phyloP scores from a whole-genome alignment of 2,113 vertebrate genomes.

The Arizona elegans region DNA sequence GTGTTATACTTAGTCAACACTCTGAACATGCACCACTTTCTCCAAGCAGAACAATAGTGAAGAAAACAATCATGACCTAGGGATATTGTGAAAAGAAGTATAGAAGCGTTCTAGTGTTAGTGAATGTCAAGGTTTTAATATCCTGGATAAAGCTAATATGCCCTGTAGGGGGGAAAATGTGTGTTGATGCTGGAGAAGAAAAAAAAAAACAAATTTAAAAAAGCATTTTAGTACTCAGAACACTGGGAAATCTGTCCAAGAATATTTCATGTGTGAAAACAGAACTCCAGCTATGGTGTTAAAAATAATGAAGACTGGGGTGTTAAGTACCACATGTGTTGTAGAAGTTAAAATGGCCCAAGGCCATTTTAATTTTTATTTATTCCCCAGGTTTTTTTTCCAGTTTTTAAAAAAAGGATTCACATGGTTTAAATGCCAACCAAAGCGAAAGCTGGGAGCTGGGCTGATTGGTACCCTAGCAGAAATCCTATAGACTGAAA shows the following conservation, averaged over 20 bases:
- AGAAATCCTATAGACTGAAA: background rate
- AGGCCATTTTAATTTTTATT: conserved; percentile 61
- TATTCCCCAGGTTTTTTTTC: conserved; percentile 37
- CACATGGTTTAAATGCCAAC: conserved; percentile 11
- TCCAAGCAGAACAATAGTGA: conserved; percentile 42
- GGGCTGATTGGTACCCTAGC: background rate
- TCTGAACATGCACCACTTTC: conserved; percentile 12
- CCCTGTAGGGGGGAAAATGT: conserved; percentile 55
- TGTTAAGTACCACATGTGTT: conserved; percentile 63
- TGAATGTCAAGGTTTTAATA: conserved; percentile 44
- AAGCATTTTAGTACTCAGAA: conserved; percentile 56
- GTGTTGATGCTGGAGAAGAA: conserved; percentile 38
- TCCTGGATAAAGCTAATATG: conserved; percentile 57
- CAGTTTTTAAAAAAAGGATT: conserved; percentile 23
- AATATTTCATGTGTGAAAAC: conserved; percentile 60
- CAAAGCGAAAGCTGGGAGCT: conserved; percentile 18
- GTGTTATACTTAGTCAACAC: background rate
- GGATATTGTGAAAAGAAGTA: conserved; percentile 52
- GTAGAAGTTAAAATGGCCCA: conserved; percentile 59
- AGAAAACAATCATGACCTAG: conserved; percentile 34
- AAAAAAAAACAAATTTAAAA: conserved; percentile 15
- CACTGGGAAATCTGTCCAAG: conserved; percentile 47
- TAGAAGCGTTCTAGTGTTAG: conserved; percentile 17
- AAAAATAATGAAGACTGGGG: conserved; percentile 64
- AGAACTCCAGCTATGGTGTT: conserved; percentile 56